phyloP scores from a whole-genome alignment of 2,888 invertebrate genomes.

The Merodon equestris region DNA sequence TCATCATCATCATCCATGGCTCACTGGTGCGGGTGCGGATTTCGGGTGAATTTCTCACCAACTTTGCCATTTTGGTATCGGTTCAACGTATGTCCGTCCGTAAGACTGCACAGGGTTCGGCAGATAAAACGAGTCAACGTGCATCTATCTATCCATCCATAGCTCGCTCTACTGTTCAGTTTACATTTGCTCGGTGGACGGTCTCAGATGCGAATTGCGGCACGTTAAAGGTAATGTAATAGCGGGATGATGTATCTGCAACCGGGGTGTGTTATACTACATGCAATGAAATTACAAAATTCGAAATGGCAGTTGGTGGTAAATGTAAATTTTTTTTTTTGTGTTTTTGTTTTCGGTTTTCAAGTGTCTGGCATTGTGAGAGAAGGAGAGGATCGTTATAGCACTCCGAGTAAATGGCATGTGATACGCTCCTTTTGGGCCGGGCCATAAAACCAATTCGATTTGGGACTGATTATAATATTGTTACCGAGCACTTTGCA shows the following conservation, averaged over 20 bases:
- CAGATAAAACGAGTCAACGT: conserved; percentile 48
- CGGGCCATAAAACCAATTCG: conserved; percentile 51
- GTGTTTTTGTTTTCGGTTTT: not conserved
- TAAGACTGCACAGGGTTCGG: conserved; percentile 42
- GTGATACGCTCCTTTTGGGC: conserved; percentile 59
- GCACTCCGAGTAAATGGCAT: conserved; percentile 51
- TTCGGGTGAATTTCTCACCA: conserved; percentile 63
- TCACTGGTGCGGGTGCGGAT: conserved; percentile 23
- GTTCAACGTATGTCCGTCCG: conserved; percentile 1
- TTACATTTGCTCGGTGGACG: conserved; percentile 26
- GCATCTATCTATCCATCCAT: conserved; percentile 19
- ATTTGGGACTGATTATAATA: conserved; percentile 57
- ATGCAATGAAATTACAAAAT: conserved; percentile 62
- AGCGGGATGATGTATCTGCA: conserved; percentile 51
- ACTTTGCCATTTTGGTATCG: conserved; percentile 61
- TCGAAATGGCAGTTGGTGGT: conserved; percentile 62
- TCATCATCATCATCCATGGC: conserved; percentile 32
- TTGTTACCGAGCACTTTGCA: conserved; percentile 6
- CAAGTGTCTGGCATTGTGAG: too few species aligned
- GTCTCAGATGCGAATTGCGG: too few species aligned
- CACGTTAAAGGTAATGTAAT: conserved; percentile 59
- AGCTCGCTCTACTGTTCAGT: conserved; percentile 35
- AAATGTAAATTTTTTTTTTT: conserved; percentile 42
- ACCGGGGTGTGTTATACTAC: conserved; percentile 16
- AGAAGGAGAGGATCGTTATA: conserved; percentile 10